Evolutionary conservation across 2,797 vertebrate genomes (phyloP), one percentile per base, ranked within the genome.

Genomic region (Sebastes diploproa): DNA sequence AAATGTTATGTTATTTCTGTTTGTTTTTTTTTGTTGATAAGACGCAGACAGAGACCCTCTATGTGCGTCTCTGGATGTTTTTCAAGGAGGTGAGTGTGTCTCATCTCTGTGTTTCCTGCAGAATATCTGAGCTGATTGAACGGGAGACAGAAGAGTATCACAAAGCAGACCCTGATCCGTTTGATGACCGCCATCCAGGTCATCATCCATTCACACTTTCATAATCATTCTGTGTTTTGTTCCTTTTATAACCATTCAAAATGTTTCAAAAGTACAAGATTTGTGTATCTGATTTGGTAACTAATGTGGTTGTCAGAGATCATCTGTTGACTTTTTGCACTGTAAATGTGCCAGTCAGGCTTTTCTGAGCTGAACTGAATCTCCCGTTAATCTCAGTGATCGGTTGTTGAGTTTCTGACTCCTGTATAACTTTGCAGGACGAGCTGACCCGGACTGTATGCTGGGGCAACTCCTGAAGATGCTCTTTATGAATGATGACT

Each of bases 171-270:
- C 98, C 98, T 0, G 98, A 99, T 86, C 98, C 98, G 0, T 99
- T 99, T 92, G 98, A 99, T 90, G 98, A 99, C 89, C 95, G 98
- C 6, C 98, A 99, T 79, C 98, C 98, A 89, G 98, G 98, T 99
- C 60, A 30, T 6, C 9, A 6, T 38, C 5, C 13, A 6, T n/a
- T 59, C 12, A 25, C 38, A 8, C 30, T 20, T 18, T 29, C 5
- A 20, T 1, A 5, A 2, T 5, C 6, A 3, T 60, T 50, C 14
- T 22, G 22, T 58, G 5, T 27, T 38, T 25, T 11, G 1, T 29
- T 52, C 1, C 42, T 20, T 58, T 58, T 22, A 1, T 12, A 52
- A 34, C 3, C 6, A 6, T 42, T 20, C 7, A 13, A 56, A 18
- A 6, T 18, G 4, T 54, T 12, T 5, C 13, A 62, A 4, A 78